A percentile compares a stretch with the other conserved stretches of the same genome.
Evolutionary conservation across 92 coral and sea anemone species (phyloP).

Genomic region (Porites lobata): DNA sequence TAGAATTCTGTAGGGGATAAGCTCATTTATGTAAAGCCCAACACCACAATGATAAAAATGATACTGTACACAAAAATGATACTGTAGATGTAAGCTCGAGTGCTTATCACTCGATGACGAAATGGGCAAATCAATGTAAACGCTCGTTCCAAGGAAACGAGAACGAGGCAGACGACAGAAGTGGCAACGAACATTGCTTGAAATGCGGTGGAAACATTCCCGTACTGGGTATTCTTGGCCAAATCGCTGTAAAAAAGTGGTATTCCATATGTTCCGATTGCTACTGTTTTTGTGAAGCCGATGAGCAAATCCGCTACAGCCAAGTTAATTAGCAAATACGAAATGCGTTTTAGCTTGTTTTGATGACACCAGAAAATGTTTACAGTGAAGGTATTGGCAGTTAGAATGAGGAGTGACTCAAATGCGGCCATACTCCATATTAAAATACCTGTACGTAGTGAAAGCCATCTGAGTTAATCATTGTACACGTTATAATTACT

Average conservation of each 20-base stretch:
- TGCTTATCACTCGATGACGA: not conserved
- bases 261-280: too few species aligned
- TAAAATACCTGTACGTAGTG: not conserved
- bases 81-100: not conserved
- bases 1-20: too few species aligned
- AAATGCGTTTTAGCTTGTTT: not conserved
- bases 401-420: constrained; percentile 10
- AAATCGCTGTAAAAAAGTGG: too few species aligned
- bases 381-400: constrained; percentile 31
- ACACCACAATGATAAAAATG: too few species aligned
- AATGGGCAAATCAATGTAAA: not conserved
- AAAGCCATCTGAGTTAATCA: too few species aligned
- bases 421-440: not conserved
- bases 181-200: not conserved
- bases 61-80: not conserved
- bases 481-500: too few species aligned
- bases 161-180: constrained; percentile 17
- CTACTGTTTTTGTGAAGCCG: too few species aligned
- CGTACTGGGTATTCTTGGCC: too few species aligned
- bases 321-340: too few species aligned
- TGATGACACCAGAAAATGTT: constrained; percentile 36
- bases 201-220: too few species aligned
- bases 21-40: too few species aligned
- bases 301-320: too few species aligned
- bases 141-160: not conserved